Evolutionary conservation across 2,888 invertebrate species (phyloP), one percentile per base, ranked within the genome.

Genomic region (Neoascia interrupta): DNA sequence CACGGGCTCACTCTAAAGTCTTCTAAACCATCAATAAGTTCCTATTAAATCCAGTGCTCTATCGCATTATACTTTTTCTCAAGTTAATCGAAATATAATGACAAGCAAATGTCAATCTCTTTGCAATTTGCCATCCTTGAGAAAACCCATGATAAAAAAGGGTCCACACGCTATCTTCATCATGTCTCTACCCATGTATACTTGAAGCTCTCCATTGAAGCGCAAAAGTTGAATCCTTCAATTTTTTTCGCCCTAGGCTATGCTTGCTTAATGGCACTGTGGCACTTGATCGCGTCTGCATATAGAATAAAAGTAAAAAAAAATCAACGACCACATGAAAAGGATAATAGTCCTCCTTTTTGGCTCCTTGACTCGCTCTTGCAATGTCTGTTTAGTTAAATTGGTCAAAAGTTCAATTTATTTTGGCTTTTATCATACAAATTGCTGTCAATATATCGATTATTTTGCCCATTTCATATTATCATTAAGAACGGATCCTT

Each of bases 361-460:
- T 39, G 13, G 5, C 34, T 49, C 49, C 72, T 64, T 49, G 2
- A 23, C 8, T 49, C 3, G 51, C 41, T 58, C 21, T 54, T 13
- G 39, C 21, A 41, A 53, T 23, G 36, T 47, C 70, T 76, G 64
- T 54, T 68, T 79, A 68, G 60, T 61, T 15, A 73, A 79, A 79
- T 79, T 79, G 79, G 79, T 73, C 73, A 73, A 79, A 70, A 61
- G 73, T 68, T 72, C 68, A 79, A 73, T 73, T 79, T 79, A 68
- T 73, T 61, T 37, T 70, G 21, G 66, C 54, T 56, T 73, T 79
- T 79, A 79, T 73, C 79, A 79, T 79, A 80, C 80, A 80, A 80
- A 80, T 80, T 80, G 74, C 68, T 69, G 74, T 74, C 80, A 80
- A 74, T 80, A 80, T 80, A 73, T 74, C 80, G 74, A 80, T 80